A percentile compares a stretch with the other conserved stretches of the same genome.
Conservation (phyloP, 2,797 vertebrate genomes). For the Anabas testudineus region DNA sequence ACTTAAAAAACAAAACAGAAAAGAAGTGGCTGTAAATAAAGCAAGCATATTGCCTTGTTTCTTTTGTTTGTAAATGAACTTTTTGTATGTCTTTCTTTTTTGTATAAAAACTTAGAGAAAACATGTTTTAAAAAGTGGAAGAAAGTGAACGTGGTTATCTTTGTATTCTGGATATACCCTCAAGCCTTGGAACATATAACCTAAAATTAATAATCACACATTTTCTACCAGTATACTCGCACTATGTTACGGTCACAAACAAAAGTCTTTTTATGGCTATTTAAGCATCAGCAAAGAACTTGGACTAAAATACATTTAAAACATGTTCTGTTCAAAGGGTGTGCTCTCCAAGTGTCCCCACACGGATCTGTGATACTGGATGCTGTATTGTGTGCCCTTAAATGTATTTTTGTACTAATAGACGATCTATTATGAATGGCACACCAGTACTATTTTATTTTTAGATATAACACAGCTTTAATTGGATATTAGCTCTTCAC, state of each 20-base stretch:
- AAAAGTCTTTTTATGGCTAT: constrained; percentile 83
- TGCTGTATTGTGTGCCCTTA: constrained; percentile 97
- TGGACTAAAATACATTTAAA: constrained; percentile 90
- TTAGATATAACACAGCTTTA: constrained; percentile 97
- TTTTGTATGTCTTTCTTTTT: constrained; percentile 98
- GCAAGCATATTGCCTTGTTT: constrained; percentile 96
- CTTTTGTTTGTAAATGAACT: constrained; percentile 99
- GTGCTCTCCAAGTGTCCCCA: constrained; percentile 79
- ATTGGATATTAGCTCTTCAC: constrained; percentile 93
- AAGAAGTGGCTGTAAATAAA: constrained; percentile 94
- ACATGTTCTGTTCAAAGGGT: constrained; percentile 74
- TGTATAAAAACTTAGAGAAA: constrained; percentile 94
- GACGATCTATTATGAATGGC: constrained; percentile 97
- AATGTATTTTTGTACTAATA: constrained; percentile 99
- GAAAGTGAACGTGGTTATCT: constrained; percentile 82
- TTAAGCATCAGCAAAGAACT: constrained; percentile 84
- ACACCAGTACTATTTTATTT: constrained; percentile 94
- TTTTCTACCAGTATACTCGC: constrained; percentile 90
- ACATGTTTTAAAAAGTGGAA: constrained; percentile 89
- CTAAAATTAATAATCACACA: constrained; percentile 91
- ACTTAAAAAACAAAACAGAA: constrained; percentile 66
- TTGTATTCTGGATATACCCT: constrained; percentile 95
- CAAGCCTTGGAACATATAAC: constrained; percentile 95
- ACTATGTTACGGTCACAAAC: constrained; percentile 85
- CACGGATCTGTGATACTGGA: constrained; percentile 96